These are phyloP conservation scores for Drosophila greeni DNA, from an alignment of 2,888 invertebrate species.

Conservation along the genomic window DNA sequence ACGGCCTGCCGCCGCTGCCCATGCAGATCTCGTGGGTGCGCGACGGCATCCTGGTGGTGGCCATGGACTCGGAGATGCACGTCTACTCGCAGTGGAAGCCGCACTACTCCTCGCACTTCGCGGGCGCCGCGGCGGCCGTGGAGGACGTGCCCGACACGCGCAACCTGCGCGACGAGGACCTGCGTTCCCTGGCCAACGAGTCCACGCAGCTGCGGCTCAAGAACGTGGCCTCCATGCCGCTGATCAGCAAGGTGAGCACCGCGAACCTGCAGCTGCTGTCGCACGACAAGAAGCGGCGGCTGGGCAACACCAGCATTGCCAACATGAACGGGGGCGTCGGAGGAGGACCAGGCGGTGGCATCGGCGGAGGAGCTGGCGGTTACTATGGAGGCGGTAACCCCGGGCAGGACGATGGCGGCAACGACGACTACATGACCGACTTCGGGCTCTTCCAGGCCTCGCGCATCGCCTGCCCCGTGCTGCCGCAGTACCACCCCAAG, in stretches of 20 bases:
- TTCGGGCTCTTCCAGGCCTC: slow-evolving; percentile 98
- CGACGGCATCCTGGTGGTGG: slow-evolving; percentile 97
- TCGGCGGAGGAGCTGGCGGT: not conserved
- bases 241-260: slow-evolving; percentile 89
- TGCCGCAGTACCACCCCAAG: slow-evolving; percentile 99
- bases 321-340: slow-evolving; percentile 57
- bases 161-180: slow-evolving; percentile 85
- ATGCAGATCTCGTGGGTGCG: slow-evolving; percentile 99
- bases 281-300: slow-evolving; percentile 83
- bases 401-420: slow-evolving; percentile 55
- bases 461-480: slow-evolving; percentile 96
- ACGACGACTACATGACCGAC: slow-evolving; percentile 91
- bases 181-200: slow-evolving; percentile 83
- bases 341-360: not conserved
- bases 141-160: slow-evolving; percentile 87
- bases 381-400: slow-evolving; percentile 2
- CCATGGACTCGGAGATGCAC: slow-evolving; percentile 99
- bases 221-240: slow-evolving; percentile 88
- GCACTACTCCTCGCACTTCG: slow-evolving; percentile 65
- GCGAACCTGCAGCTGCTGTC: slow-evolving; percentile 90
- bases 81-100: slow-evolving; percentile 99
- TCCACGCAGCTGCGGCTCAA: slow-evolving; percentile 84
- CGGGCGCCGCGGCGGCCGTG: slow-evolving; percentile 57
- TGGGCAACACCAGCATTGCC: slow-evolving; percentile 79
- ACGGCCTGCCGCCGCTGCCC: slow-evolving; percentile 96